phyloP scores from a whole-genome alignment of 2,113 vertebrate species.

The Rhynchopsitta pachyrhyncha region DNA sequence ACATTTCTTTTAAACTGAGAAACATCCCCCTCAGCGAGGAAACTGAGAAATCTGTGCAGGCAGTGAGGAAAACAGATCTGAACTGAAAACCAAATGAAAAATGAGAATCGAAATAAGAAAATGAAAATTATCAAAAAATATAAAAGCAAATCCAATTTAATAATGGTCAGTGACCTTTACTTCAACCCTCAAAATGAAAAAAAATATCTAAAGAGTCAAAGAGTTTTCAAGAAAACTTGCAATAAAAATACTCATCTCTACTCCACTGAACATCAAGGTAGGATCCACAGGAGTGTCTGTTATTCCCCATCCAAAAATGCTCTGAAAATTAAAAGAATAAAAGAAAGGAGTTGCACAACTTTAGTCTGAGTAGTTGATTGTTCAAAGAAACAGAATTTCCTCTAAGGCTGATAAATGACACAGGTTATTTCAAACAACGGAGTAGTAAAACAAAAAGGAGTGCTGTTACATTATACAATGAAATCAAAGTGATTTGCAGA shows the following conservation, averaged over 20 bases:
- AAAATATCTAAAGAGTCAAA: not conserved
- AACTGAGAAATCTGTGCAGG: not conserved
- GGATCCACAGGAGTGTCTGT: not conserved
- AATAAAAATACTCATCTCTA: not conserved
- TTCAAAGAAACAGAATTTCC: constrained; percentile 38
- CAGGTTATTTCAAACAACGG: not conserved
- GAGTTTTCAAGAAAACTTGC: not conserved
- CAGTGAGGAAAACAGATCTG: not conserved
- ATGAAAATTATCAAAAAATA: not conserved
- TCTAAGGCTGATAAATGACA: constrained; percentile 34
- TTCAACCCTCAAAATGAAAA: not conserved
- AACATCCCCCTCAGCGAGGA: not conserved
- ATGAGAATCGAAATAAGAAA: not conserved
- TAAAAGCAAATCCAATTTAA: not conserved
- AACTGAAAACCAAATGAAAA: not conserved
- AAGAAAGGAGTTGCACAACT: not conserved
- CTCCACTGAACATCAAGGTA: not conserved
- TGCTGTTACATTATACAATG: constrained; percentile 30
- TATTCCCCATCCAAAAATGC: not conserved
- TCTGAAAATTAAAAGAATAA: not conserved
- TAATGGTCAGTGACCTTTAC: not conserved
- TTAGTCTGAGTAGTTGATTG: not conserved
- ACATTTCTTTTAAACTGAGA: not conserved
- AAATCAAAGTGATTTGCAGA: constrained; percentile 58
- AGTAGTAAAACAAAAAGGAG: constrained; percentile 38